These are phyloP conservation scores for Nerophis lumbriciformis DNA, from an alignment of 2,113 vertebrate genomes.

Conservation along the genomic window DNA sequence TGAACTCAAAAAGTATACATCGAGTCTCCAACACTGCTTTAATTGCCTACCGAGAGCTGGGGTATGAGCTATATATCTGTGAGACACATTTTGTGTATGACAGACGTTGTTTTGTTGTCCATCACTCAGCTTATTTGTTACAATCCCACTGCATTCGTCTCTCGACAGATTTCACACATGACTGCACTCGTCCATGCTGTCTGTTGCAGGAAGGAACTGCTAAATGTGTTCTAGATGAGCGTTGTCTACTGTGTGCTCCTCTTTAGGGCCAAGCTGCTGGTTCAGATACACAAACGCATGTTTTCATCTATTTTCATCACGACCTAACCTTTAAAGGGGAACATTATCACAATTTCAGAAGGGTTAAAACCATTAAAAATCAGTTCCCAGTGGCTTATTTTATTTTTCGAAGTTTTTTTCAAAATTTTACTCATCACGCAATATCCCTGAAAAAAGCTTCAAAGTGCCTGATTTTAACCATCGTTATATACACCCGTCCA, in stretches of 20 bases:
- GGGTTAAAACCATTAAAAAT: too few species aligned
- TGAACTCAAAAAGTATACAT: not conserved
- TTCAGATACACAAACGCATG: not conserved
- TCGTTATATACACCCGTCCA: too few species aligned
- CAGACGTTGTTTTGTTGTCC: not conserved
- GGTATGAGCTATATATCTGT: not conserved
- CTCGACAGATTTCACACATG: conserved; percentile 2
- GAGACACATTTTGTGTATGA: conserved; percentile 4
- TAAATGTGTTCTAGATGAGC: conserved; percentile 9
- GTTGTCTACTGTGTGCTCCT: conserved; percentile 2
- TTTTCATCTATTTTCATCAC: not conserved
- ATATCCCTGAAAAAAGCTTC: too few species aligned
- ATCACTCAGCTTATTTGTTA: conserved; percentile 4
- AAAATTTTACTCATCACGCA: too few species aligned
- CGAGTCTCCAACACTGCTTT: conserved; percentile 29
- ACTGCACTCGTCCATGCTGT: not conserved
- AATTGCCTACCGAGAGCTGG: conserved; percentile 41
- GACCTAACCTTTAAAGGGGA: too few species aligned
- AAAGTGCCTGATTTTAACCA: too few species aligned
- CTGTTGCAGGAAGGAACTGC: conserved; percentile 7
- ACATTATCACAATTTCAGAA: too few species aligned
- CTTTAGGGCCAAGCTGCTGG: conserved; percentile 1
- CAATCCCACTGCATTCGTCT: not conserved
- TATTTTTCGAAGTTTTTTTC: too few species aligned
- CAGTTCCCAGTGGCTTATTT: too few species aligned